These are phyloP conservation scores for Druon quercuslanigerum DNA, from an alignment of 1,140 invertebrate species.

Conservation along the genomic window DNA sequence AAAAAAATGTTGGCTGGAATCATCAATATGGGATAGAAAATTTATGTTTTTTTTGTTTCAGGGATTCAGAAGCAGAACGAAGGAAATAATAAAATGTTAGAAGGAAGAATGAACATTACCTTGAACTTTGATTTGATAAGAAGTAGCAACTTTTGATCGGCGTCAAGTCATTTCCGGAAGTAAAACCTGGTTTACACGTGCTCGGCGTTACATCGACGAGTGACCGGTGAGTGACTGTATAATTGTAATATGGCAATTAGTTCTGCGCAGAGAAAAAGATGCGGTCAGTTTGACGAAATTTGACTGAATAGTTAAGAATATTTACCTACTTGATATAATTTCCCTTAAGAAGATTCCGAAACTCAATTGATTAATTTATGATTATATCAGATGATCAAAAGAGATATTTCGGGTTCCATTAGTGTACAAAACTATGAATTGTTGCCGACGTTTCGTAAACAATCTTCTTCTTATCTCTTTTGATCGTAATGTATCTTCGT, in stretches of 20 bases:
- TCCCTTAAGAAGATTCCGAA: background rate
- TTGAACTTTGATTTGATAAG: background rate
- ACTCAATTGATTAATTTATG: background rate
- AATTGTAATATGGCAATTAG: conserved; percentile 2
- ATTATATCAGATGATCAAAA: too few relatives aligned
- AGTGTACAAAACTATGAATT: too few relatives aligned
- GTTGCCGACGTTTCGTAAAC: too few relatives aligned
- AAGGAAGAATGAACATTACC: background rate
- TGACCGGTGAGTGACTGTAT: conserved; percentile 6
- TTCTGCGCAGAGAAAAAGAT: background rate
- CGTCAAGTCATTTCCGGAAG: conserved; percentile 1
- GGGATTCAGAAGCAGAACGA: background rate
- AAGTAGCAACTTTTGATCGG: background rate
- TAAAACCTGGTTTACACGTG: conserved; percentile 9
- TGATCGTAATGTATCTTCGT: too few relatives aligned
- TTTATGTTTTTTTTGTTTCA: background rate
- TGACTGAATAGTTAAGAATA: background rate
- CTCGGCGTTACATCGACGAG: conserved; percentile 24
- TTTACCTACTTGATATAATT: background rate
- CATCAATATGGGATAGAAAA: too few relatives aligned
- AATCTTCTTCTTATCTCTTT: too few relatives aligned
- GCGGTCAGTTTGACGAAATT: background rate
- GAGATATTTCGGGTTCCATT: too few relatives aligned
- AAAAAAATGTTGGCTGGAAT: too few relatives aligned
- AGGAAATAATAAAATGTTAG: background rate